Evolutionary conservation across 2,797 vertebrate genomes (phyloP).

Genomic region (Astyanax mexicanus): DNA sequence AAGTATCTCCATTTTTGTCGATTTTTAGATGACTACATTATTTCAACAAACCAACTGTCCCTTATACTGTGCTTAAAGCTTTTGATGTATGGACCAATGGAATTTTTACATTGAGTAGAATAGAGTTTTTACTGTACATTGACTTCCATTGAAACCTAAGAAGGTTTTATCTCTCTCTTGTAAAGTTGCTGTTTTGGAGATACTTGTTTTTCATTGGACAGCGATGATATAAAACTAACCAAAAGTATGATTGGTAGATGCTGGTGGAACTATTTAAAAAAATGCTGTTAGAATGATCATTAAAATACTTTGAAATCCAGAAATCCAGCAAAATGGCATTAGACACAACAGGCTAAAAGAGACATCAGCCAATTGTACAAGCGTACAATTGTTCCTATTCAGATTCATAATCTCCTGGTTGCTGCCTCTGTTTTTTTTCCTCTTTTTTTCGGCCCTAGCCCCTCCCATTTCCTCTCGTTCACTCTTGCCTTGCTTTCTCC

Average conservation of each 20-base stretch:
- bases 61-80: too few species aligned
- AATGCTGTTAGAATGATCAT: not conserved
- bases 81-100: too few species aligned
- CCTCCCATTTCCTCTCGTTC: slow-evolving; percentile 67
- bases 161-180: too few species aligned
- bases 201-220: too few species aligned
- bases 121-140: too few species aligned
- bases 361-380: slow-evolving; percentile 49
- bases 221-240: too few species aligned
- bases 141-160: too few species aligned
- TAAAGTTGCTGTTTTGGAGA: too few species aligned
- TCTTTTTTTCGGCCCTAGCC: slow-evolving; percentile 48
- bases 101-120: too few species aligned
- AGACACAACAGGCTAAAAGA: slow-evolving; percentile 46
- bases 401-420: slow-evolving; percentile 67
- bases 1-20: too few species aligned
- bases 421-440: slow-evolving; percentile 62
- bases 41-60: too few species aligned
- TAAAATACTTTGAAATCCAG: not conserved
- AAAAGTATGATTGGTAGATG: not conserved
- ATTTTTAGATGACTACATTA: too few species aligned
- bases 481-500: slow-evolving; percentile 55
- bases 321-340: not conserved
- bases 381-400: slow-evolving; percentile 50
- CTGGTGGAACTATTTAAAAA: not conserved